Evolutionary conservation across 2,888 invertebrate species (phyloP), one percentile per base, ranked within the genome.

Genomic region (Aphelenchoides bicaudatus): DNA sequence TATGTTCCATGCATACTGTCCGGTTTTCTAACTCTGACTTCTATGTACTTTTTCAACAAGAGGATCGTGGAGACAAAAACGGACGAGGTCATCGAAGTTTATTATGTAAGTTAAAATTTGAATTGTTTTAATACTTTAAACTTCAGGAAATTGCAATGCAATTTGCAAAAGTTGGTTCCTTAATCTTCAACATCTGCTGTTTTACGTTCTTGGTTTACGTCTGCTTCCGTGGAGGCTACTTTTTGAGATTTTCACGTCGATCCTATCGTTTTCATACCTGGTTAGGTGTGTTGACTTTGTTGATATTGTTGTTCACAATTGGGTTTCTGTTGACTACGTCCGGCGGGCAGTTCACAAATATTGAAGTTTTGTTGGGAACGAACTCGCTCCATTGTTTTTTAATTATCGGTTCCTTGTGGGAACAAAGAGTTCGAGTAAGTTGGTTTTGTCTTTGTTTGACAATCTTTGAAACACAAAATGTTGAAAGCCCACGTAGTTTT

Each of bases 181-280:
- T 43, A 10, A 8, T 43, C 23, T 43, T 43, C 16, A 43, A 43
- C n/a, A 6, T 43, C 23, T 43, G 43, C 43, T 43, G 10, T 25
- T 21, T 25, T 8, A 25, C 43, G 16, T 43, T 43, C 43, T 34
- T 34, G 10, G 34, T 10, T n/a, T 34, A 34, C 34, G 10, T 43
- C 16, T 43, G 8, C 21, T 21, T 21, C 43, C 21, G 16, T 6
- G 43, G 23, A 19, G 43, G 43, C 23, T 43, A 43, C 23, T 43
- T 43, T 25, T 19, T 8, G 23, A 19, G n/a, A n/a, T 43, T 19
- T 25, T 19, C 10, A 8, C 16, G 25, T 10, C 10, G 43, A 6
- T 10, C n/a, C 23, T 43, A 43, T 25, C 10, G 23, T 8, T 21
- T 6, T 8, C 43, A 43, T n/a, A 8, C 25, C 8, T 43, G 43